Base-by-base conservation (phyloP, 2,888 invertebrate species). In the Tenthredo amoena region DNA sequence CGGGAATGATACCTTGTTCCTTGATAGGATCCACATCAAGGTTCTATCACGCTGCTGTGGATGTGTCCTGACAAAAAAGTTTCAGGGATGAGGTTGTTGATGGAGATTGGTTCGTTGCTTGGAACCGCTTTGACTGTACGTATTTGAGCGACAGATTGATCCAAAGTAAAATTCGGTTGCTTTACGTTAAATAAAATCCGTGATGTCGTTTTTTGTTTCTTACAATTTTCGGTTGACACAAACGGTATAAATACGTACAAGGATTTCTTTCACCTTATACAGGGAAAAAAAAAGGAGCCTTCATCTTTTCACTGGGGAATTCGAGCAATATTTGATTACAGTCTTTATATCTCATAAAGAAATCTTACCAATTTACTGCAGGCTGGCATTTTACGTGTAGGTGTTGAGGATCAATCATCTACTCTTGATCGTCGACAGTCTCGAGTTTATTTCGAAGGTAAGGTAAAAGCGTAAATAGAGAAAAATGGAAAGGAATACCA, bases 101-200 rank as follows among this genome's bases (percentile, higher is more conserved):
- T 26, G 21, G 21, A 47, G 47, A 76, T 76, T 43, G 47, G 10
- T 47, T 76, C 26, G 43, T 47, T 47, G 2, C 47, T 76, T 10
- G 47, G 31, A 76, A 50, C n/a, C 76, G 47, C 47, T 76, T 76
- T 76, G 26, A 76, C 74, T 76, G n/a, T 43, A 21, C 47, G 47
- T 26, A 47, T 47, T 47, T 21, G 76, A 76, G 76, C 76, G 47
- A 76, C 40, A 50, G 43, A 31, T 76, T 76, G 26, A 43, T 74
- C 43, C 12, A 26, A 50, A 4, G 47, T 37, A 50, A 47, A 76
- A 43, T 43, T 76, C 7, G 21, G 12, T 10, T 6, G 26, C 5
- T 21, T 43, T 21, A 26, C 43, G 15, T 47, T 50, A 12, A 47
- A 47, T 26, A 76, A 43, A 76, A 76, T 47, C 76, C 43, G 47